Evolutionary conservation across 35 echinoderm and acorn worm genomes (phyloP).

Genomic region (Apostichopus japonicus): DNA sequence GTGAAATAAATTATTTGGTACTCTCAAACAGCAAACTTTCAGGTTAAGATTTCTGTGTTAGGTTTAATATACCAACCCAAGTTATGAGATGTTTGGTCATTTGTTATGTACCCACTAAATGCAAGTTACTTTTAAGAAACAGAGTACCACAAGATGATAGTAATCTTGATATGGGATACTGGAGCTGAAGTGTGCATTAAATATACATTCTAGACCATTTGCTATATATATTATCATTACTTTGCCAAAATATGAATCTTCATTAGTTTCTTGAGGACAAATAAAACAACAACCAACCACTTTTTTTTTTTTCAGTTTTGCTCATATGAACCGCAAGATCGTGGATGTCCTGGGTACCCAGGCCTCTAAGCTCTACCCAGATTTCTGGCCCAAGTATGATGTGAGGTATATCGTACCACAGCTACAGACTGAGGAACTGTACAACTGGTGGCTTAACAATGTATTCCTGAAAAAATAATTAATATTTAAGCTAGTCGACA

Average conservation of each 20-base stretch:
- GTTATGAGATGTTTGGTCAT: too few species aligned
- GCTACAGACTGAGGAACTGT: conserved; percentile 38
- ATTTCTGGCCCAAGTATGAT: conserved; percentile 81
- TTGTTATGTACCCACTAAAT: too few species aligned
- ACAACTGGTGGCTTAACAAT: conserved; percentile 47
- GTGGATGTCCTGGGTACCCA: conserved; percentile 59
- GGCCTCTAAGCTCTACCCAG: conserved; percentile 74
- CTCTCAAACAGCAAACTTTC: too few species aligned
- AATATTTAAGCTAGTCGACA: too few species aligned
- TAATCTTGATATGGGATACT: too few species aligned
- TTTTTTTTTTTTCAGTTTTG: conserved; percentile 53
- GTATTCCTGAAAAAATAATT: conserved; percentile 42
- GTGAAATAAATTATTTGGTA: too few species aligned
- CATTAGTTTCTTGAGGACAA: not conserved
- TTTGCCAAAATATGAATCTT: not conserved
- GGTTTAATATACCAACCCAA: too few species aligned
- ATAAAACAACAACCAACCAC: not conserved
- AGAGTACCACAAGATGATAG: too few species aligned
- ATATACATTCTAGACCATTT: not conserved
- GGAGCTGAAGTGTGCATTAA: too few species aligned
- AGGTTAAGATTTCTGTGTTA: too few species aligned
- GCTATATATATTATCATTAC: not conserved
- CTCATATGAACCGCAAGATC: conserved; percentile 67
- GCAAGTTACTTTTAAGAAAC: too few species aligned
- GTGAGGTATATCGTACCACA: conserved; percentile 52